Percentiles rank a stretch among this genome's conserved stretches.
Evolutionary conservation across 2,888 invertebrate species (phyloP).

Genomic region (Horisme vitalbata): DNA sequence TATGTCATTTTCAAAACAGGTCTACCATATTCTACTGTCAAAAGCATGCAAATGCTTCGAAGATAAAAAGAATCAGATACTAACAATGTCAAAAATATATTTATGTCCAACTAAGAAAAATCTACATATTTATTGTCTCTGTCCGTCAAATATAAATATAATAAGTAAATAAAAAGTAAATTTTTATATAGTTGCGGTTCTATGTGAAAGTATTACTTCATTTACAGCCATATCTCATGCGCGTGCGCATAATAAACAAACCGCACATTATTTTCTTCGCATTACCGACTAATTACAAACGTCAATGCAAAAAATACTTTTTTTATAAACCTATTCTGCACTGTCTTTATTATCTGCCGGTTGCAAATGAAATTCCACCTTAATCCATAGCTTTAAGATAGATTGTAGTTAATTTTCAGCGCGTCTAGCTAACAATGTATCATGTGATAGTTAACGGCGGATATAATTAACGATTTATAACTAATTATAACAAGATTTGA

Average conservation of each 20-base stretch:
- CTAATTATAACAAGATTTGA: constrained; percentile 22
- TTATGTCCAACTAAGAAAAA: no score
- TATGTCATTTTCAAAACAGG: no score
- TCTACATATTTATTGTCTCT: no score
- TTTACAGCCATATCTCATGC: constrained; percentile 42
- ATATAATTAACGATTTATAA: constrained; percentile 22
- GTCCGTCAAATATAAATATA: no score
- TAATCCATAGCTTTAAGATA: constrained; percentile 3
- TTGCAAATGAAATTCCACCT: constrained; percentile 7
- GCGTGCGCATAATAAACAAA: constrained; percentile 48
- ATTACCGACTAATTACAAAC: constrained; percentile 63
- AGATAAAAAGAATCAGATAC: no score
- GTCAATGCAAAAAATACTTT: constrained; percentile 27
- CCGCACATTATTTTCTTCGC: constrained; percentile 57
- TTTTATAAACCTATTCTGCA: constrained; percentile 21
- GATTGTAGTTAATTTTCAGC: not conserved
- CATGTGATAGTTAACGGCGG: constrained; percentile 15
- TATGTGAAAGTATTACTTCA: constrained; percentile 1
- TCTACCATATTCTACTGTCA: no score
- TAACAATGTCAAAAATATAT: no score
- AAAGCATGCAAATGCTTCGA: no score
- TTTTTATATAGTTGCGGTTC: constrained; percentile 11
- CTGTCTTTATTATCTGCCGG: constrained; percentile 16
- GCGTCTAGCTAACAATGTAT: constrained; percentile 8
- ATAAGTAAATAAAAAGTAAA: no score